Base-by-base conservation (phyloP, 1,140 invertebrate genomes). In the Notospermus geniculatus region DNA sequence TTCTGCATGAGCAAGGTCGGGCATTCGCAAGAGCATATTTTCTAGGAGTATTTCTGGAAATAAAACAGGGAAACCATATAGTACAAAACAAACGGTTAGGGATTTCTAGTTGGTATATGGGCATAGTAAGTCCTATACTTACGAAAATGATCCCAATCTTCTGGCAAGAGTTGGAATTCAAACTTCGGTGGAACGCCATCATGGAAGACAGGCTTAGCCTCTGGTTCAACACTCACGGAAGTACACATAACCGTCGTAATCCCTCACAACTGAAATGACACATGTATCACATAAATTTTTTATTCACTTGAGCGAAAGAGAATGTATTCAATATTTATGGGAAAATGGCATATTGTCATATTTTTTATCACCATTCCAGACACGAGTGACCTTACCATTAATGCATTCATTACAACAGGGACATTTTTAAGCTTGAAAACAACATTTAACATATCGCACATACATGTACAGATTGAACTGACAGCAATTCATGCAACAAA, bases 101-200 rank as follows among this genome's bases (percentile, higher is more conserved):
- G 19, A n/a, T n/a, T n/a, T n/a, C n/a, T n/a, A n/a, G n/a, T n/a
- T n/a, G n/a, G n/a, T n/a, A n/a, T n/a, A n/a, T n/a, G n/a, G n/a
- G n/a, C n/a, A n/a, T n/a, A n/a, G n/a, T 29, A 15, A 36, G 4
- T 36, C 32, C 41, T 5, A 50, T 60, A 73, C 77, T 74, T 68
- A 85, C 84, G 89, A 82, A 98, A 98, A 74, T 96, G 92, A 82
- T 98, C 95, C 94, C 95, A 97, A 79, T 96, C 92, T 74, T 83
- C 80, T 25, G 86, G 86, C n/a, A 88, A 67, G 11, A 80, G 69
- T 60, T 77, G 72, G 32, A 77, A 77, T 58, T 81, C 77, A 70
- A 81, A 76, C 86, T 90, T 77, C 29, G 77, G 73, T 19, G 81
- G 78, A 59, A 82, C 69, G 19, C 77, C 74, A 71, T 91, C 87